These are phyloP conservation scores for Nanger granti DNA, from an alignment of 2,113 vertebrate genomes.

Conservation along the genomic window DNA sequence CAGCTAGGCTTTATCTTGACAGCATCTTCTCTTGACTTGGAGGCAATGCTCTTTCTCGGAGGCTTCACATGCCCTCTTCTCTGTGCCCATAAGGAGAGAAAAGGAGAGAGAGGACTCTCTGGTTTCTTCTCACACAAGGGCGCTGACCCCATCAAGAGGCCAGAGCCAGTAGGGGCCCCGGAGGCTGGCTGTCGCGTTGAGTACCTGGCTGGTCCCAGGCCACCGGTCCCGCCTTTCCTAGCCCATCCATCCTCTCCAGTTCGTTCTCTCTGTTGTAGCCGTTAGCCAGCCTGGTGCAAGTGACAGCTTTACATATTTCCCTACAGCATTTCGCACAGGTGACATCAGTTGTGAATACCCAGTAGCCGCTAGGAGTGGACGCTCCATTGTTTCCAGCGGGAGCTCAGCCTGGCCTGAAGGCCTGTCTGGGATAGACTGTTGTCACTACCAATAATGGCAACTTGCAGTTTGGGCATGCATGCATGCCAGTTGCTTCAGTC, in stretches of 20 bases:
- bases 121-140: neutral
- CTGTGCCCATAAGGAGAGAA: neutral
- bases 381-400: neutral
- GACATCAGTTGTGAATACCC: too few relatives aligned
- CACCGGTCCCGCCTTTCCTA: neutral
- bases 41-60: neutral
- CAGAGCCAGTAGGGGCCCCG: neutral
- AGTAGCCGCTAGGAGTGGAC: neutral
- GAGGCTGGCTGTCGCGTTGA: fast-evolving
- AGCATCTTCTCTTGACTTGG: neutral
- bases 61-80: neutral
- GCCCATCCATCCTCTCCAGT: too few relatives aligned
- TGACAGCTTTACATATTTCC: neutral
- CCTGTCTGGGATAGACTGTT: neutral
- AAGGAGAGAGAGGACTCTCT: neutral
- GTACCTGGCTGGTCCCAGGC: neutral
- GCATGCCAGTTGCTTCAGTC: neutral
- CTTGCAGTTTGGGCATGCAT: neutral
- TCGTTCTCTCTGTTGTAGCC: neutral
- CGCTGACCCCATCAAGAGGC: neutral
- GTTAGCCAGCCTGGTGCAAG: neutral
- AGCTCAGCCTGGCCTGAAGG: neutral
- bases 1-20: neutral
- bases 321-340: neutral
- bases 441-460: neutral